Evolutionary conservation across 1,140 invertebrate species (phyloP).

Genomic region (Nasonia giraulti): DNA sequence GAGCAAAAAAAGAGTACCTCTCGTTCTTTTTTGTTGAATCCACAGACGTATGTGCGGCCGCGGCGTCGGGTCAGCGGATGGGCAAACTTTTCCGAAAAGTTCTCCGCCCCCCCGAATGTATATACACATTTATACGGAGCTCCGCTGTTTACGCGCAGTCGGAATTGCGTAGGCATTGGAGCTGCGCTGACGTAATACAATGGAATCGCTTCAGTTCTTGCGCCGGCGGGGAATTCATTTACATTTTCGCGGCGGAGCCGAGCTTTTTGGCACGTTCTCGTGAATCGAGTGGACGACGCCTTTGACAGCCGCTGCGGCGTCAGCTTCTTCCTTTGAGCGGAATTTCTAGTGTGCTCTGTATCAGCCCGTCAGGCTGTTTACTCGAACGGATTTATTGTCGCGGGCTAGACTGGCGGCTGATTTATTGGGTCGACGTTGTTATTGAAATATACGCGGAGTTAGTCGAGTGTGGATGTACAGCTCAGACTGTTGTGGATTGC

Average conservation of each 20-base stretch:
- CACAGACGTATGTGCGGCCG: background rate
- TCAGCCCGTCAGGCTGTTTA: background rate
- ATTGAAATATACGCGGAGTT: background rate
- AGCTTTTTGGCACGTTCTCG: background rate
- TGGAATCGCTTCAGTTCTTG: constrained; percentile 7
- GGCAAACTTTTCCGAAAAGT: too few relatives aligned
- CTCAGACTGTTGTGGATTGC: too few relatives aligned
- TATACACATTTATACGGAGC: background rate
- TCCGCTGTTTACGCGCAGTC: background rate
- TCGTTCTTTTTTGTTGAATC: background rate
- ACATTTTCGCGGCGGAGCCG: constrained; percentile 18
- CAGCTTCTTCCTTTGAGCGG: background rate
- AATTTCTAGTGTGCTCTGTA: background rate
- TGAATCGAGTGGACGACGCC: background rate
- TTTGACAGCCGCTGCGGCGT: background rate
- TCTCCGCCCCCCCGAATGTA: background rate
- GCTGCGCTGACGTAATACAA: background rate
- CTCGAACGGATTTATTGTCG: constrained; percentile 34
- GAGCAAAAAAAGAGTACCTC: background rate
- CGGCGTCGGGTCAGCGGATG: background rate
- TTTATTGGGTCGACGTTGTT: background rate
- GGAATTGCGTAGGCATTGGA: background rate
- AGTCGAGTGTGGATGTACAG: too few relatives aligned
- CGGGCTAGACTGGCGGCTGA: background rate
- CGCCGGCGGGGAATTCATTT: constrained; percentile 20